Evolutionary conservation across 2,888 invertebrate genomes (phyloP), one percentile per base, ranked within the genome.

Genomic region (Xiphydria camelus): DNA sequence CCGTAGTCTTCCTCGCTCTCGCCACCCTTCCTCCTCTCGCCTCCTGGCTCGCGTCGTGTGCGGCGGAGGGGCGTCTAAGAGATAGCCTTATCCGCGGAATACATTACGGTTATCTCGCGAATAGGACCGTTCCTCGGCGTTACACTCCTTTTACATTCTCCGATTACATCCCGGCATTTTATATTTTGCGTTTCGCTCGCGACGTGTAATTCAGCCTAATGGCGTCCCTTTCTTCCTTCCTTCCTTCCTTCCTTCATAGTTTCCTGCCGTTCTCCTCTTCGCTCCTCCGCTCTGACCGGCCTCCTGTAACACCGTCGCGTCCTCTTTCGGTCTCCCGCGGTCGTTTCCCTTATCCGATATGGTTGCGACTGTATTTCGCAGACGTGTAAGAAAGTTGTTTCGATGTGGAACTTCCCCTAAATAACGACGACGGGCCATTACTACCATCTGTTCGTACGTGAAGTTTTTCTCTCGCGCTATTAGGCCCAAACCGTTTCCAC

Each of bases 101-200:
- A 60, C 56, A 59, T 61, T 55, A 57, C 49, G 44, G 53, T 61
- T 68, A 62, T 62, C 63, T 59, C 42, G 51, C 50, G 51, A 56
- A 53, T 49, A 46, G 41, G 43, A 43, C 31, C 37, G 37, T 43
- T 43, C 22, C 37, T 31, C 31, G 33, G 33, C 38, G 31, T 33
- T 31, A 15, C 26, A 15, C 39, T 35, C 26, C 25, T 26, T 34
- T 36, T n/a, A 50, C 41, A 40, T 38, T 39, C 33, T 17, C 41
- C 26, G 41, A 44, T 46, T 42, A 42, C 46, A 38, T 29, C 37
- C 35, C 4, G 10, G 14, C 26, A 4, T 10, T 26, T 26, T n/a
- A 10, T 6, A 26, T 10, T 26, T 26, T 6, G 26, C 35, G 19
- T 35, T 42, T 18, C 26, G n/a, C 35, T 33, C 32, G 20, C 37